Conservation (phyloP, 2,797 vertebrate genomes). For the Phylloscopus collybita region DNA sequence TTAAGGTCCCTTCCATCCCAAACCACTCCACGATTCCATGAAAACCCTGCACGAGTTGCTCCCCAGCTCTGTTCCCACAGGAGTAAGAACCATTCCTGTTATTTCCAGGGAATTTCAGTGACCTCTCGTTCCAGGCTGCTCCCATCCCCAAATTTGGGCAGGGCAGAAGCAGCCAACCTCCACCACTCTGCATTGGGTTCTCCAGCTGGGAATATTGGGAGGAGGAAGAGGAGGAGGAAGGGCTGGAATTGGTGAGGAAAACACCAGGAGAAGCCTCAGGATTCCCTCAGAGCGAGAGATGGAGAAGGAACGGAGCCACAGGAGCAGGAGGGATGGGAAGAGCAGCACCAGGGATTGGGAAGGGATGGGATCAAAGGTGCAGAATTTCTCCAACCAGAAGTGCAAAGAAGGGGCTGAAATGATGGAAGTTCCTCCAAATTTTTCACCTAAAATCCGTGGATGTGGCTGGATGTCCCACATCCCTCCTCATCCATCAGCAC, state of each 20-base stretch:
- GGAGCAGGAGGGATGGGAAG: accelerated
- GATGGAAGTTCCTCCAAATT: not conserved
- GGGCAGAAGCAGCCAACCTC: not conserved
- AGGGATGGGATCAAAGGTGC: not conserved
- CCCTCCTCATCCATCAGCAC: not conserved
- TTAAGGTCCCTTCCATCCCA: not conserved
- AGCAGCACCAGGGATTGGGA: accelerated
- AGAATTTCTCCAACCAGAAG: not conserved
- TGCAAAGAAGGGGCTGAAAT: not conserved
- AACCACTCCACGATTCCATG: not conserved
- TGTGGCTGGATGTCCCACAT: not conserved
- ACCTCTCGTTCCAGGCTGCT: not conserved
- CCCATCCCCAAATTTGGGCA: not conserved
- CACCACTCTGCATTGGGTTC: too few species aligned
- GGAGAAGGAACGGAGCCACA: not conserved
- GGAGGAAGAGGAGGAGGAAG: not conserved
- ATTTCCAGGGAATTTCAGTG: not conserved
- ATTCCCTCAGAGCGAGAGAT: not conserved
- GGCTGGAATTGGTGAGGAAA: not conserved
- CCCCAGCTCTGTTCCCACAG: not conserved
- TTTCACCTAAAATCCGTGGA: not conserved
- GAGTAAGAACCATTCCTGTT: not conserved
- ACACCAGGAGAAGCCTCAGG: not conserved
- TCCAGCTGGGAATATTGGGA: not conserved
- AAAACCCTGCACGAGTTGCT: accelerated